A percentile compares a stretch with the other conserved stretches of the same genome.
Evolutionary conservation across 2,888 invertebrate species (phyloP).

Genomic region (Lycocerus yunnanus): DNA sequence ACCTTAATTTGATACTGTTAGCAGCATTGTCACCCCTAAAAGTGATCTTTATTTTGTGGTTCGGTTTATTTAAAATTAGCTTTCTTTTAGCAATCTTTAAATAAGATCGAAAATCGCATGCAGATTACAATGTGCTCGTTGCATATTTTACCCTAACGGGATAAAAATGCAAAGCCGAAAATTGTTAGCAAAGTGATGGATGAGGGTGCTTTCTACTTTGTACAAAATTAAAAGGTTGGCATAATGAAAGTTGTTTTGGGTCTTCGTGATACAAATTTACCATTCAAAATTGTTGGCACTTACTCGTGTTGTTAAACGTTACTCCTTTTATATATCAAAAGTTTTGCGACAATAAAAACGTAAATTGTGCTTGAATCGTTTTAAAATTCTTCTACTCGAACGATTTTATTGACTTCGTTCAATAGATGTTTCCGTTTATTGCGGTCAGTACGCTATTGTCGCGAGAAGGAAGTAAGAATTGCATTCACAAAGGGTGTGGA

Average conservation of each 20-base stretch:
- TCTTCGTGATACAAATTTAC: not conserved
- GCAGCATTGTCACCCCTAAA: slow-evolving; percentile 43
- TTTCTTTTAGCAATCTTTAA: slow-evolving; percentile 8
- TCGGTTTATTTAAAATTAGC: slow-evolving; percentile 45
- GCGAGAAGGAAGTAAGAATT: slow-evolving; percentile 14
- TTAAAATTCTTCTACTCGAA: slow-evolving; percentile 3
- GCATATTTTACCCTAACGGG: slow-evolving; percentile 41
- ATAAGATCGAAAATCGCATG: slow-evolving; percentile 18
- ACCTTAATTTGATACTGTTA: slow-evolving; percentile 52
- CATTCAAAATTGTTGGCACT: not conserved
- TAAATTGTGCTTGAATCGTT: not conserved
- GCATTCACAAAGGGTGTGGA: slow-evolving; percentile 23
- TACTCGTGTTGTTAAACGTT: not conserved
- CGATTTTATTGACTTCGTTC: slow-evolving; percentile 4
- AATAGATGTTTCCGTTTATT: slow-evolving; percentile 8
- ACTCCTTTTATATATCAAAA: not conserved
- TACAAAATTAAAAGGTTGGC: slow-evolving; percentile 25
- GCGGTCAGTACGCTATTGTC: slow-evolving; percentile 14
- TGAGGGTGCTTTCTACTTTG: slow-evolving; percentile 20
- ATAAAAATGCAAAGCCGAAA: slow-evolving; percentile 46
- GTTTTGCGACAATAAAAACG: not conserved
- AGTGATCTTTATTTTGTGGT: slow-evolving; percentile 44
- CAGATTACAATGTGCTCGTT: slow-evolving; percentile 14
- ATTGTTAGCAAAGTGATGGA: slow-evolving; percentile 34
- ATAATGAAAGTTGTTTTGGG: slow-evolving; percentile 18